Evolutionary conservation across 2,113 vertebrate species (phyloP), one percentile per base, ranked within the genome.

Genomic region (Pavo muticus): DNA sequence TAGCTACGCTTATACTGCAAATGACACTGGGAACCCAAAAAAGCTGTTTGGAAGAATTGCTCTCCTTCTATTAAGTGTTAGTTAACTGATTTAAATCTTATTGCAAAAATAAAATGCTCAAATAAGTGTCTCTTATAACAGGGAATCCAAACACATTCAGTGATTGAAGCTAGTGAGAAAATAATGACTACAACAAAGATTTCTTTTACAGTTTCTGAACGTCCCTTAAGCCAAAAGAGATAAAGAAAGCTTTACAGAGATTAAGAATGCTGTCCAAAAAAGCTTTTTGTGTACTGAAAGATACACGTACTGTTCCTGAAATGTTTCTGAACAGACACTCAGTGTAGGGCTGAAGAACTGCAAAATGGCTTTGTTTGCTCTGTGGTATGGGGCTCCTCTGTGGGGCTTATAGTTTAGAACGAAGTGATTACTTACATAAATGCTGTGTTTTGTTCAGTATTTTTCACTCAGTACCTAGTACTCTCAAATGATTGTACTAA

Each of bases 61-160:
- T 44, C 39, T 64, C 59, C 9, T 48, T 39, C 24, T 77, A 83
- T 71, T 93, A 92, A 76, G 93, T 90, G 93, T 90, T 70, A 94
- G 54, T 77, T 85, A 85, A 83, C 45, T 74, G 91, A 95, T 96
- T 91, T 93, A 91, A 94, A 94, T 85, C 89, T 85, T 67, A 67
- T 1, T 88, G n/a, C 39, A 67, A 91, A 91, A 90, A 57, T 76
- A 87, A 91, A 94, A 81, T 29, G 13, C 50, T 87, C 23, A n/a
- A 5, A 70, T 7, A 73, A 77, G 25, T 95, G 64, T 78, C 47
- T 37, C 20, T 96, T 77, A 25, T 60, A 86, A 93, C 20, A 68
- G 81, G 60, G 56, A 92, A 87, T 19, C 47, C 50, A 80, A 88
- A 83, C 6, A 10, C 9, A 37, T 76, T 84, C 56, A 77, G 45